Conservation (phyloP, 1,140 invertebrate species). For the Radopholus similis region DNA sequence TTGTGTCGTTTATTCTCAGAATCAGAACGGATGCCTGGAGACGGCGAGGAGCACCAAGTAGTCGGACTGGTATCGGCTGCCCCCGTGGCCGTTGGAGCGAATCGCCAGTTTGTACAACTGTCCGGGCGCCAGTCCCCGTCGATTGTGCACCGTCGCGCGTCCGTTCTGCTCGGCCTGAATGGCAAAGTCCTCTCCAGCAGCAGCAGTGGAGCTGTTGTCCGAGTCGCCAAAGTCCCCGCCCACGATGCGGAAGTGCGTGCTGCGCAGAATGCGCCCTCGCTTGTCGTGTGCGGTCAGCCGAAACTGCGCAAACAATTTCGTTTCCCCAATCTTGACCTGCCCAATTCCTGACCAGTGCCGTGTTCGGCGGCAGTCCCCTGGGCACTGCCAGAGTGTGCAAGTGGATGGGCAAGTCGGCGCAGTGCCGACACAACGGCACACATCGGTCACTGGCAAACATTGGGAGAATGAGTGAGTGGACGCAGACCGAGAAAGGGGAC, state of each 20-base stretch:
- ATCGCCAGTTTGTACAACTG: constrained; percentile 24
- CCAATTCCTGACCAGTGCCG: constrained; percentile 31
- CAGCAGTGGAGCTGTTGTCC: neutral
- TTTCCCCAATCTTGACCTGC: neutral
- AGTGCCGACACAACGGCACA: constrained; percentile 43
- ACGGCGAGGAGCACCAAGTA: constrained; percentile 38
- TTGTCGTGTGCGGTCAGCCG: constrained; percentile 44
- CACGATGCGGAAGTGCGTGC: constrained; percentile 31
- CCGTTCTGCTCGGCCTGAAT: constrained; percentile 21
- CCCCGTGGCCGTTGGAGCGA: constrained; percentile 22
- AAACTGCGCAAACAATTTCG: neutral
- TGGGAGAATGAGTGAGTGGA: neutral
- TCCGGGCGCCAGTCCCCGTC: constrained; percentile 17
- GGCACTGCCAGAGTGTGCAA: constrained; percentile 46
- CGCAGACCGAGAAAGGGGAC: neutral
- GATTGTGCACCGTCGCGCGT: constrained; percentile 25
- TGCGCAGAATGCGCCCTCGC: constrained; percentile 28
- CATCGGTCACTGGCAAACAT: constrained; percentile 22
- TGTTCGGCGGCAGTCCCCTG: constrained; percentile 33
- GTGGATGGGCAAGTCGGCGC: constrained; percentile 33
- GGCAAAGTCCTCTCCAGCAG: neutral
- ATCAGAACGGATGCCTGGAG: constrained; percentile 37
- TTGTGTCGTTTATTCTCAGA: no score
- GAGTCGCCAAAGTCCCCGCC: neutral
- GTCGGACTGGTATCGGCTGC: constrained; percentile 31